Evolutionary conservation across 2,113 vertebrate species (phyloP).

Genomic region (Cariama cristata): DNA sequence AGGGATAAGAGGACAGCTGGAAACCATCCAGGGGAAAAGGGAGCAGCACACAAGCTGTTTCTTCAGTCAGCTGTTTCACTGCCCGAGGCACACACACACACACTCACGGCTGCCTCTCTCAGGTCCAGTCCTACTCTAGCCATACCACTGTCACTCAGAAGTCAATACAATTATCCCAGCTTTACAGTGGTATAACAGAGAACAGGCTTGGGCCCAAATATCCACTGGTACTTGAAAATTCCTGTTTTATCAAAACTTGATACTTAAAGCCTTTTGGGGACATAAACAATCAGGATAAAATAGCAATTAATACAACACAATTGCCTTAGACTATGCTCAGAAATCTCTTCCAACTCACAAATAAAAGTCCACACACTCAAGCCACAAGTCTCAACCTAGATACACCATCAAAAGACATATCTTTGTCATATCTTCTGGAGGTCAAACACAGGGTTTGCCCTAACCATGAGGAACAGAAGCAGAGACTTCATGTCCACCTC

Average conservation of each 20-base stretch:
- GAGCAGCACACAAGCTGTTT: constrained; percentile 18
- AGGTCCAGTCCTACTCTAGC: neutral
- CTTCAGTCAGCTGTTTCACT: constrained; percentile 36
- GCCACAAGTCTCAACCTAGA: neutral
- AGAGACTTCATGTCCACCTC: neutral
- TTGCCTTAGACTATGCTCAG: neutral
- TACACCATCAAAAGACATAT: neutral
- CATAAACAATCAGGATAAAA: neutral
- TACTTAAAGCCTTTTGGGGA: neutral
- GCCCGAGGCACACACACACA: neutral
- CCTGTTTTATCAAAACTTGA: constrained; percentile 7
- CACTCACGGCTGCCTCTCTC: neutral
- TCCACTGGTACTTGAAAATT: neutral
- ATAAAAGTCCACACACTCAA: neutral
- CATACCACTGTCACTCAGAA: neutral
- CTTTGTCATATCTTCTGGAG: neutral
- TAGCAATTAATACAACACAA: constrained; percentile 12
- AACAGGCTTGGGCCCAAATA: neutral
- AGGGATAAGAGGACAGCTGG: constrained; percentile 42
- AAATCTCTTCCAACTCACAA: constrained; percentile 5
- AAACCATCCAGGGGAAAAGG: constrained; percentile 39
- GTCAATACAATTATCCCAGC: neutral
- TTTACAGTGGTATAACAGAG: neutral
- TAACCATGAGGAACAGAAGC: neutral
- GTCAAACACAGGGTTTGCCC: neutral